Conservation (phyloP, 2,888 invertebrate species). For the Megalurothrips usitatus region DNA sequence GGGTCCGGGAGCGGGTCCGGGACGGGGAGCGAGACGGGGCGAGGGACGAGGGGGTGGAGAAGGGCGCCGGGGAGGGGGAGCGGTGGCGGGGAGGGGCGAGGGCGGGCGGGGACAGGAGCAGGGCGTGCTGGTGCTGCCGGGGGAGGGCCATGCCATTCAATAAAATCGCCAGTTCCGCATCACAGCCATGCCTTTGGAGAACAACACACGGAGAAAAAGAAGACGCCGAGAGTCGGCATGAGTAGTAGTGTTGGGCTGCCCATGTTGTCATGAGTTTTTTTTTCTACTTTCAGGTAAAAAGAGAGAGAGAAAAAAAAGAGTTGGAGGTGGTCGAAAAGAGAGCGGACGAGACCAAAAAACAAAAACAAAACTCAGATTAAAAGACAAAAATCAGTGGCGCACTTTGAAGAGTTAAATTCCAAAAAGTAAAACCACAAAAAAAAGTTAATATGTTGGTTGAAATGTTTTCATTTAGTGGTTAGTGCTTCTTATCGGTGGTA, state of each 20-base stretch:
- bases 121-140: no score
- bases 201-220: not conserved
- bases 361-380: no score
- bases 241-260: no score
- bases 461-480: no score
- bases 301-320: not conserved
- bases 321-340: not conserved
- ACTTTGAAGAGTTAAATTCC: no score
- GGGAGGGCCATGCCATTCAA: conserved; percentile 14
- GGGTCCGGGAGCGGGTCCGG: not conserved
- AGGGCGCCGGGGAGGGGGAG: not conserved
- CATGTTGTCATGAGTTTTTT: no score
- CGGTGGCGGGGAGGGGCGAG: not conserved
- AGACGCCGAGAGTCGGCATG: not conserved
- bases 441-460: no score
- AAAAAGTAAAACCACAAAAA: no score
- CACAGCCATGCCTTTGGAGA: conserved; percentile 15
- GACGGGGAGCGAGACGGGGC: not conserved
- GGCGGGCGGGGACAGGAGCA: not conserved
- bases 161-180: conserved; percentile 8
- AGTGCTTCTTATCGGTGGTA: no score
- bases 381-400: no score
- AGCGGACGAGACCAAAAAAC: no score
- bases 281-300: not conserved
- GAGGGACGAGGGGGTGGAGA: not conserved